Conservation (phyloP, 1,140 invertebrate genomes). For the Sesamia nonagrioides region DNA sequence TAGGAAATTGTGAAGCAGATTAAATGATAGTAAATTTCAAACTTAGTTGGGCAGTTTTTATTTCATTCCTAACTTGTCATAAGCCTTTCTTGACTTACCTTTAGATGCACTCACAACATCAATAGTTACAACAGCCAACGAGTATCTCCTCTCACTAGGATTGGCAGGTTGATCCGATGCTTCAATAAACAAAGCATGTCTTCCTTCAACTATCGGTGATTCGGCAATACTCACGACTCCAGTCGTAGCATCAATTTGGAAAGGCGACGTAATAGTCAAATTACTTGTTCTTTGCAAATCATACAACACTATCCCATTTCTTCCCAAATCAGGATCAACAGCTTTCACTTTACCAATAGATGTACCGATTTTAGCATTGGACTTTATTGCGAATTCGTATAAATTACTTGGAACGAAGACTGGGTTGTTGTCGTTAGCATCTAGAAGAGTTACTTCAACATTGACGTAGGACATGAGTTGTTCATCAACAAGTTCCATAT, state of each 20-base stretch:
- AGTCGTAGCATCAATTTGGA: constrained; percentile 91
- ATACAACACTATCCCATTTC: constrained; percentile 94
- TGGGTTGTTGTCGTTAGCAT: constrained; percentile 96
- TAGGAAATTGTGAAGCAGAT: too few species aligned
- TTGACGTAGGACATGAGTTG: constrained; percentile 89
- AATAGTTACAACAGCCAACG: constrained; percentile 94
- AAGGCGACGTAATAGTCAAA: constrained; percentile 89
- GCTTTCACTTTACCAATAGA: constrained; percentile 93
- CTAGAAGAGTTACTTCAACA: constrained; percentile 94
- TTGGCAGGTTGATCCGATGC: constrained; percentile 94
- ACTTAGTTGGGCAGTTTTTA: not conserved
- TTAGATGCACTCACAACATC: constrained; percentile 89
- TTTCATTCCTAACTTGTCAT: not conserved
- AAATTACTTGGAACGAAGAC: constrained; percentile 94
- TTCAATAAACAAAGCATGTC: constrained; percentile 94
- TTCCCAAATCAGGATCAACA: constrained; percentile 93
- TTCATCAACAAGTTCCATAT: constrained; percentile 78
- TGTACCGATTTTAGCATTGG: constrained; percentile 90
- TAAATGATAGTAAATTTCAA: too few species aligned
- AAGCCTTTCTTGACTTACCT: constrained; percentile 73
- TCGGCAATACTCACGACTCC: constrained; percentile 92
- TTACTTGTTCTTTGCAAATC: constrained; percentile 92
- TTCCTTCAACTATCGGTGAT: constrained; percentile 89
- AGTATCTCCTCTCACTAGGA: constrained; percentile 93
- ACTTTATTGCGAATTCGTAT: constrained; percentile 92